phyloP scores from a whole-genome alignment of 2,797 vertebrate genomes.

The Arrhamphus sclerolepis region DNA sequence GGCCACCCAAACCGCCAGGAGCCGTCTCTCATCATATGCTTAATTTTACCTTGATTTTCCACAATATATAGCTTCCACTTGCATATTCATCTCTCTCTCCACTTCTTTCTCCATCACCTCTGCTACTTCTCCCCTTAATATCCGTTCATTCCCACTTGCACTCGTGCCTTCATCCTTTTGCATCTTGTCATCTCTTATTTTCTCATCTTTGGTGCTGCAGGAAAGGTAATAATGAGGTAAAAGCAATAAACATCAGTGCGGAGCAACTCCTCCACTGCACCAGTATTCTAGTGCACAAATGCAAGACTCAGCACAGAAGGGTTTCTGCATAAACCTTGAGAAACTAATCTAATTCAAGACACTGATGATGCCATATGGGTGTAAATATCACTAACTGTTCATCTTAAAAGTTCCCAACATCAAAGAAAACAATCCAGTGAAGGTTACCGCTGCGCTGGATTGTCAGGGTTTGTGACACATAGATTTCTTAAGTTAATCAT shows the following conservation, averaged over 20 bases:
- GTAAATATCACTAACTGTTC: too few species aligned
- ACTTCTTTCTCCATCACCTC: conserved; percentile 17
- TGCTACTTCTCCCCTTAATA: neutral
- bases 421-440: too few species aligned
- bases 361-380: too few species aligned
- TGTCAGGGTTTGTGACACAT: too few species aligned
- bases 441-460: too few species aligned
- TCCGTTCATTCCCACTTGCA: neutral
- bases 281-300: too few species aligned
- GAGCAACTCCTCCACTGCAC: neutral
- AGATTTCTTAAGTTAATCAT: too few species aligned
- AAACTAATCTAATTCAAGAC: too few species aligned
- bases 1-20: conserved; percentile 61
- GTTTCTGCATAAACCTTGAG: too few species aligned
- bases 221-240: conserved; percentile 2
- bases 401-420: too few species aligned
- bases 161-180: neutral
- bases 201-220: neutral
- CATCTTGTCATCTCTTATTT: conserved; percentile 2
- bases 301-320: too few species aligned
- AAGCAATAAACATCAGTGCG: conserved; percentile 1
- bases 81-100: conserved; percentile 18
- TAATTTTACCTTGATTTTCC: neutral
- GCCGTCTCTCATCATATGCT: conserved; percentile 22
- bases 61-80: conserved; percentile 10